Base-by-base conservation (phyloP, 2,797 vertebrate species). In the Poeciliopsis turneri region DNA sequence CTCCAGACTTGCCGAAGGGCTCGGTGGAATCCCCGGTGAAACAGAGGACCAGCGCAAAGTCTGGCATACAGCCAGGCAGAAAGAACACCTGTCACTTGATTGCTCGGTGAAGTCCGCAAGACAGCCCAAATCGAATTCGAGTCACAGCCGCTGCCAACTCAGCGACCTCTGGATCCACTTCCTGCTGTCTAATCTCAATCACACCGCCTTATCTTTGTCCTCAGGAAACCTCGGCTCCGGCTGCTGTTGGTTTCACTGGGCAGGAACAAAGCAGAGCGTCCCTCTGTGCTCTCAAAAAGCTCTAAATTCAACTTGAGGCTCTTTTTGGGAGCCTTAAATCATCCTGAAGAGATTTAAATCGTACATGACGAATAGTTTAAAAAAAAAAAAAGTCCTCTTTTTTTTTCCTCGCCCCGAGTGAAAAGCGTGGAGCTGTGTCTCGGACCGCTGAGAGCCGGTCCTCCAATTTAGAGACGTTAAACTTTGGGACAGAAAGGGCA, bases 121-220 rank as follows among this genome's bases (percentile, higher is more conserved):
- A 41, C 76, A 70, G 66, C 76, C 15, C 36, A 53, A 77, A 70
- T 55, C 75, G 4, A 77, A 55, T 77, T 55, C 49, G 30, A 51
- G 36, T 30, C 64, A 69, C 64, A 28, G 41, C 4, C 2, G 16
- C 33, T n/a, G 64, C 33, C 33, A 0, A 41, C 36, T 12, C 55
- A 69, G 47, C 6, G 15, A 53, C 47, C 33, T 30, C 64, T 68
- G 75, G 12, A 23, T 68, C 13, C n/a, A 13, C 74, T 49, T 25
- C 55, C 74, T 45, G 43, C 43, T 36, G 20, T 64, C 13, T n/a
- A 28, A 53, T 53, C 64, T 41, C 75, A 69, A 30, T 77, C 46
- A 43, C 43, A 25, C 16, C 55, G 47, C 18, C 75, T 77, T 28
- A 53, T 51, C 61, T 36, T 30, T 47, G 36, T 51, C 59, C 59